Evolutionary conservation across 2,888 invertebrate genomes (phyloP), one percentile per base, ranked within the genome.

Genomic region (Megamerina dolium): DNA sequence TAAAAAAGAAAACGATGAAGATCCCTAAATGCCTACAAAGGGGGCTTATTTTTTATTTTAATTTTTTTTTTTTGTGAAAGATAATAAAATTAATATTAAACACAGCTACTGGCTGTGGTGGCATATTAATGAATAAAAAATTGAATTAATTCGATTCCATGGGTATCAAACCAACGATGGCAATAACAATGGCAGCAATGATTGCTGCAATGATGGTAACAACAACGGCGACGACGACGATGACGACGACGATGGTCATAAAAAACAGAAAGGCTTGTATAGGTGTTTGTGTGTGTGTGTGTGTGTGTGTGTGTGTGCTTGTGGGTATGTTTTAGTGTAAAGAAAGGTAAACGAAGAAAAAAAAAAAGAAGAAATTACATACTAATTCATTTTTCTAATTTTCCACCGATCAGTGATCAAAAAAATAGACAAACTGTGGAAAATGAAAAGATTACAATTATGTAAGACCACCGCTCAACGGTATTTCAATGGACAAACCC

Each of bases 401-500:
- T 48, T n/a, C n/a, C n/a, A n/a, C n/a, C n/a, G n/a, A n/a, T n/a
- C n/a, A n/a, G n/a, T n/a, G n/a, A n/a, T n/a, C n/a, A n/a, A n/a
- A n/a, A n/a, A n/a, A n/a, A n/a, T n/a, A n/a, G n/a, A n/a, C n/a
- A n/a, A n/a, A n/a, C n/a, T n/a, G n/a, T 41, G n/a, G 23, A 10
- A 23, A 23, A 23, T 23, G 23, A 34, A 48, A 47, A 54, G 56
- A 51, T 56, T 54, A 57, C 53, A 59, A 59, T 58, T 52, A 48
- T 57, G 50, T 52, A 43, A 47, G 42, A 33, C 43, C 27, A 20
- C 27, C 27, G 41, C 27, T 34, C 29, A 33, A 34, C 33, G 33
- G 33, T 32, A 33, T 33, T 30, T 29, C 18, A 27, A 36, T 36
- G 42, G 31, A 36, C 36, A 36, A 36, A 14, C 44, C 47, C 54